Base-by-base conservation (phyloP, 1,140 invertebrate species). In the Drosophila jambulina region DNA sequence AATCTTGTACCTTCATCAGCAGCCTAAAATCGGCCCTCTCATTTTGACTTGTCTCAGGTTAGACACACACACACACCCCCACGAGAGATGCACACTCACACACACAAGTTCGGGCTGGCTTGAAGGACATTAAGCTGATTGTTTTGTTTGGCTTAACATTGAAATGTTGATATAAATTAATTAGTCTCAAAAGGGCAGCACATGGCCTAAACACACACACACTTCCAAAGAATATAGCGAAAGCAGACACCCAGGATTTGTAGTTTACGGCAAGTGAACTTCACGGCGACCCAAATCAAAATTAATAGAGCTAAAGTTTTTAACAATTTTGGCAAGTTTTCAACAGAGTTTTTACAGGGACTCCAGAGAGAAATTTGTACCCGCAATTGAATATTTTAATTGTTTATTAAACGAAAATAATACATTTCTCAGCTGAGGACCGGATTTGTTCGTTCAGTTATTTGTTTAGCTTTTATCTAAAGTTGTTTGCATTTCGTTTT, bases 121-220 rank as follows among this genome's bases (percentile, higher is more conserved):
- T 70, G 61, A 82, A 69, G 65, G 85, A 88, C 85, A 88, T 79
- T 90, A 88, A 88, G 85, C 81, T 90, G 81, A 90, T 82, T 88
- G 85, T 85, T 88, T 88, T 90, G 85, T 90, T 88, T 72, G 85
- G 82, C 85, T 85, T 88, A 90, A 83, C 85, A 88, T 85, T 88
- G 85, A 88, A 88, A 88, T 88, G 85, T 90, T 88, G 85, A 88
- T 88, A 85, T 88, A 90, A 88, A 88, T 90, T 90, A 88, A 88
- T 88, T 88, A 88, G 85, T 82, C 80, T 75, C 78, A 70, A 82
- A 82, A 69, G 59, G 74, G 57, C 45, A 59, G 54, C 78, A 82
- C 70, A 69, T 63, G 63, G 48, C 46, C 38, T 45, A 43, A 46
- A 25, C 25, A 77, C 57, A 78, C 57, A 78, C 56, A 29, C 54